Conservation (phyloP, 1,140 invertebrate genomes). For the Panulirus ornatus region DNA sequence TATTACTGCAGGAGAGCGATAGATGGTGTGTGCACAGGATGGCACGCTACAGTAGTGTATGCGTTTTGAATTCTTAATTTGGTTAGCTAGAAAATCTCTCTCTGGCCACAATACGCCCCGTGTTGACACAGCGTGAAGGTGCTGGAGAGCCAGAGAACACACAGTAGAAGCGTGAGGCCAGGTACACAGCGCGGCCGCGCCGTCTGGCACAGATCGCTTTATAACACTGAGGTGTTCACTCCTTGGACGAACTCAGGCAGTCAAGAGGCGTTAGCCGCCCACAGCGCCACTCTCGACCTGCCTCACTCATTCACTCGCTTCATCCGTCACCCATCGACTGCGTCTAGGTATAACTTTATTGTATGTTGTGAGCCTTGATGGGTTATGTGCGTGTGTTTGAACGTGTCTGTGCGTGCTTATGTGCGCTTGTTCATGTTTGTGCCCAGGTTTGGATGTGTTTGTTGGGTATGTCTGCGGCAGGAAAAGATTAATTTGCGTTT, state of each 20-base stretch:
- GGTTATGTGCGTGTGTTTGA: not conserved
- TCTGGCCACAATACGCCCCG: slow-evolving; percentile 28
- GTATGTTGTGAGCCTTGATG: not conserved
- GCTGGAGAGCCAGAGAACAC: slow-evolving; percentile 38
- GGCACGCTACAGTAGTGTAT: slow-evolving; percentile 51
- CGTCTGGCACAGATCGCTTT: not conserved
- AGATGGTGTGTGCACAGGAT: slow-evolving; percentile 51
- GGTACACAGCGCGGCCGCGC: not conserved
- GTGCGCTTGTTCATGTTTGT: not conserved
- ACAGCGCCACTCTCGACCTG: not conserved
- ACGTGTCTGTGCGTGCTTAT: slow-evolving; percentile 7
- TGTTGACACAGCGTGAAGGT: slow-evolving; percentile 59
- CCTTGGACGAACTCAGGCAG: too few species aligned
- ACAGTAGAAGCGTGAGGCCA: slow-evolving; percentile 12
- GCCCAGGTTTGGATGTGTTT: slow-evolving; percentile 5
- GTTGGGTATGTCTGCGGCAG: not conserved
- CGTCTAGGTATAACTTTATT: not conserved
- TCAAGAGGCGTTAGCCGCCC: not conserved
- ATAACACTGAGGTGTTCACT: too few species aligned
- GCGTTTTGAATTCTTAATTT: slow-evolving; percentile 71
- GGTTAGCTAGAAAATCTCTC: slow-evolving; percentile 60
- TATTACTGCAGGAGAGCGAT: slow-evolving; percentile 38
- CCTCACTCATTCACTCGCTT: not conserved
- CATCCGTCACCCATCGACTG: not conserved
- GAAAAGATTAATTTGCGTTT: not conserved